Conservation (phyloP, 1,140 invertebrate genomes). For the Drosophila aff. region DNA sequence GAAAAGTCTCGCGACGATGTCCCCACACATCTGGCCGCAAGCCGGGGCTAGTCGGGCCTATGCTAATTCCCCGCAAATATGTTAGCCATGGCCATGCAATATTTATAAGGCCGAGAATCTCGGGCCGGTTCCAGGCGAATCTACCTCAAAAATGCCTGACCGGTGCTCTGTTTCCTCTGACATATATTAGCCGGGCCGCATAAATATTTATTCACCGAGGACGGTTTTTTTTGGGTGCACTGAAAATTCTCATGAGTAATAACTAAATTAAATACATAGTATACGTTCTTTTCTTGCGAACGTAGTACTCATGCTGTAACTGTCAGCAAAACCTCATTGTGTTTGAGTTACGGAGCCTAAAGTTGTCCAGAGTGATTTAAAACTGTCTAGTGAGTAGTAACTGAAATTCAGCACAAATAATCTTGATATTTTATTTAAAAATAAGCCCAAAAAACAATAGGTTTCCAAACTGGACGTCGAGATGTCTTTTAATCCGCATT, state of each 20-base stretch:
- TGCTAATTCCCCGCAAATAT: constrained; percentile 63
- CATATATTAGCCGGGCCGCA: constrained; percentile 8
- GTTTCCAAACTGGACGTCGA: not conserved
- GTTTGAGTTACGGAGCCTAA: not conserved
- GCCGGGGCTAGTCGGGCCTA: constrained; percentile 27
- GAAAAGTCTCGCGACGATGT: constrained; percentile 66
- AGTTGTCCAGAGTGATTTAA: not conserved
- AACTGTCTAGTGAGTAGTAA: not conserved
- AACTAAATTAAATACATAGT: too few relatives aligned
- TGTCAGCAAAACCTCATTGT: not conserved
- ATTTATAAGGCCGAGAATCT: constrained; percentile 39
- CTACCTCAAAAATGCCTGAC: constrained; percentile 27
- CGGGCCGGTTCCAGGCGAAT: constrained; percentile 21
- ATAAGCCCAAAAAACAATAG: not conserved
- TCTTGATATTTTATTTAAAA: not conserved
- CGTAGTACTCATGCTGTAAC: not conserved
- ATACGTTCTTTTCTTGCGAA: too few relatives aligned
- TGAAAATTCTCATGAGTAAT: not conserved
- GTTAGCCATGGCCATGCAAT: constrained; percentile 24
- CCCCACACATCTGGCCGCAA: constrained; percentile 38
- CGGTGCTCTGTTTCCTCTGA: constrained; percentile 31
- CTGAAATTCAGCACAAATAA: not conserved
- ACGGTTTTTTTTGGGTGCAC: not conserved
- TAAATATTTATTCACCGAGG: constrained; percentile 27
- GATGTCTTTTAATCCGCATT: constrained; percentile 95